phyloP scores from a whole-genome alignment of 2,797 vertebrate species.

The Hippopotamyrus pictus region DNA sequence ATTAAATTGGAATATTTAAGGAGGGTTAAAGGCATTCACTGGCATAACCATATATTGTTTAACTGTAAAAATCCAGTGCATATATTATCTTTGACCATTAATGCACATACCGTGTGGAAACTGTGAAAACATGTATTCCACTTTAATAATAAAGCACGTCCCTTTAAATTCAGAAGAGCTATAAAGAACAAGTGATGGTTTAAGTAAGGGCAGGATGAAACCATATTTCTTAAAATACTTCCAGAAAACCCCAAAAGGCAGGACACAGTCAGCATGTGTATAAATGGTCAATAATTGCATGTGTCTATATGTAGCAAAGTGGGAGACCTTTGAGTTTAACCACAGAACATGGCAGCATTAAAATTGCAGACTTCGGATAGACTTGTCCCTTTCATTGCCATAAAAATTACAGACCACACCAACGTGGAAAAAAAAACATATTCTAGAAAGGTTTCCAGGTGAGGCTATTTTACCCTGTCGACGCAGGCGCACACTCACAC shows the following conservation, averaged over 20 bases:
- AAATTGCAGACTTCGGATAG: not conserved
- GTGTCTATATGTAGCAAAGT: constrained; percentile 22
- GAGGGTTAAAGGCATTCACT: not conserved
- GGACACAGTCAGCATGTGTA: constrained; percentile 1
- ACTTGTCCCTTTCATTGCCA: constrained; percentile 10
- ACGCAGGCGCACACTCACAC: not conserved
- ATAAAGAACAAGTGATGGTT: constrained; percentile 2
- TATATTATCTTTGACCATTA: not conserved
- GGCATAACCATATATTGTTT: not conserved
- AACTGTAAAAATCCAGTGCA: not conserved
- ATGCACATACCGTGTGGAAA: not conserved
- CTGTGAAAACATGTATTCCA: not conserved
- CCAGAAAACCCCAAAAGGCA: constrained; percentile 4
- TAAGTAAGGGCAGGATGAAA: constrained; percentile 5
- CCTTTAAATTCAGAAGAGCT: not conserved
- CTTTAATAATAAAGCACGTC: constrained; percentile 3
- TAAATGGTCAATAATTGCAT: constrained; percentile 23
- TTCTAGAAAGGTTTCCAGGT: not conserved
- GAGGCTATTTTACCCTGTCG: not conserved
- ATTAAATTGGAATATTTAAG: not conserved
- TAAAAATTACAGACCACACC: constrained; percentile 9
- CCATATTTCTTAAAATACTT: constrained; percentile 15
- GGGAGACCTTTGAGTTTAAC: constrained; percentile 14
- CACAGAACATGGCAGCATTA: constrained; percentile 19
- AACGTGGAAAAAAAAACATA: not conserved